Evolutionary conservation across 2,888 invertebrate genomes (phyloP).

Genomic region (Eupithecia exiguata): DNA sequence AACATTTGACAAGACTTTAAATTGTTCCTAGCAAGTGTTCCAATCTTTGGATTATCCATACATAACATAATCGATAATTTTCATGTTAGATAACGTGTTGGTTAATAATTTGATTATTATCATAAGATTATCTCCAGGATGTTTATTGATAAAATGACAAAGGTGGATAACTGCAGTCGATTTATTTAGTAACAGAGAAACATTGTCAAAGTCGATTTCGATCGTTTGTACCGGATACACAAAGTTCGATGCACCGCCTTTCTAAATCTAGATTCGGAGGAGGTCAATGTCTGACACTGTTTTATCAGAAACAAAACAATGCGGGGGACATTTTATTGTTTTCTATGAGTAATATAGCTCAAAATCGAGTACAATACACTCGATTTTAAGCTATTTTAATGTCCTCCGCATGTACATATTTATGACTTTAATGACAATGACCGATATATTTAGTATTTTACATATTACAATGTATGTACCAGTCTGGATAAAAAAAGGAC

Average conservation of each 20-base stretch:
- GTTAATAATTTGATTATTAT: not conserved
- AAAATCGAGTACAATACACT: not conserved
- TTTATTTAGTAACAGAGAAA: constrained; percentile 2
- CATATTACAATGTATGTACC: too few relatives aligned
- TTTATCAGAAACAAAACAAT: constrained; percentile 15
- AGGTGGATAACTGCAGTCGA: not conserved
- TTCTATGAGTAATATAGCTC: too few relatives aligned
- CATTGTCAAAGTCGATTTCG: not conserved
- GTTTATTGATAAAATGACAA: not conserved
- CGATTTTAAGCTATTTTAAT: too few relatives aligned
- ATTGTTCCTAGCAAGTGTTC: not conserved
- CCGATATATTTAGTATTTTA: too few relatives aligned
- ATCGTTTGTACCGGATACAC: constrained; percentile 1
- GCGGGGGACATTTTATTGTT: not conserved
- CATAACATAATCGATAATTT: constrained; percentile 1
- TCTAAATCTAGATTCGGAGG: constrained; percentile 36
- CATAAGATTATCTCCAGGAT: not conserved
- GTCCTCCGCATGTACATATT: too few relatives aligned
- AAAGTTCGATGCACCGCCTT: constrained; percentile 39
- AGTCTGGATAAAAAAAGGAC: not conserved
- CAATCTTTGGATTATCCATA: not conserved
- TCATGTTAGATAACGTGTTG: not conserved
- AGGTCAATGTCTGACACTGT: constrained; percentile 52
- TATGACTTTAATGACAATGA: not conserved
- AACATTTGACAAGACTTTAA: not conserved